Percentiles rank a stretch among this genome's conserved stretches.
Conservation (phyloP, 2,888 invertebrate genomes). For the Papilio gigon region DNA sequence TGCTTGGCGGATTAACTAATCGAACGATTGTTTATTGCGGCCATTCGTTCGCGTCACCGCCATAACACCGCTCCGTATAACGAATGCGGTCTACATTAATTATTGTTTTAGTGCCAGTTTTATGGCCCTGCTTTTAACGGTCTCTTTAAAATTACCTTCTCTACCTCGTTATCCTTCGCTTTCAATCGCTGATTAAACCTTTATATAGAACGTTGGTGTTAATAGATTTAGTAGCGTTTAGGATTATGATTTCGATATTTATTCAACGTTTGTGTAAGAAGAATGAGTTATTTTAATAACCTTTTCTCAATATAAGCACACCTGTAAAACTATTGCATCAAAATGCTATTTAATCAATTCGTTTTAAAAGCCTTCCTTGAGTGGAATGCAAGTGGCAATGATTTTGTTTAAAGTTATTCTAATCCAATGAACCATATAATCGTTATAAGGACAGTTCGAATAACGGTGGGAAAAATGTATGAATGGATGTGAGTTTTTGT, state of each 20-base stretch:
- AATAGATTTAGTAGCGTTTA: conserved; percentile 19
- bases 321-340: neutral
- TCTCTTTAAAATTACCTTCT: conserved; percentile 71
- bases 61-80: conserved; percentile 69
- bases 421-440: conserved; percentile 48
- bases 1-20: conserved; percentile 69
- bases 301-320: neutral
- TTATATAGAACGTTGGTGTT: conserved; percentile 39
- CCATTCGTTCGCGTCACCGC: conserved; percentile 62
- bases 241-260: conserved; percentile 2
- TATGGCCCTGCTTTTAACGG: conserved; percentile 72
- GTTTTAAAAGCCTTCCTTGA: neutral
- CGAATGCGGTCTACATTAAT: conserved; percentile 75
- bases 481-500: conserved; percentile 80
- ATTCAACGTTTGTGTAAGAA: neutral
- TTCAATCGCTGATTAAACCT: conserved; percentile 70
- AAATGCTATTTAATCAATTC: neutral
- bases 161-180: conserved; percentile 65
- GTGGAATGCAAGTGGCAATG: conserved; percentile 29
- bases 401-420: conserved; percentile 38
- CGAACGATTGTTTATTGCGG: conserved; percentile 70
- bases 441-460: conserved; percentile 66
- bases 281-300: neutral
- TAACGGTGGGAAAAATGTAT: conserved; percentile 66
- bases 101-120: conserved; percentile 75